A percentile compares a stretch with the other conserved stretches of the same genome.
Evolutionary conservation across 2,888 invertebrate genomes (phyloP).

Genomic region (Smittia sp.): DNA sequence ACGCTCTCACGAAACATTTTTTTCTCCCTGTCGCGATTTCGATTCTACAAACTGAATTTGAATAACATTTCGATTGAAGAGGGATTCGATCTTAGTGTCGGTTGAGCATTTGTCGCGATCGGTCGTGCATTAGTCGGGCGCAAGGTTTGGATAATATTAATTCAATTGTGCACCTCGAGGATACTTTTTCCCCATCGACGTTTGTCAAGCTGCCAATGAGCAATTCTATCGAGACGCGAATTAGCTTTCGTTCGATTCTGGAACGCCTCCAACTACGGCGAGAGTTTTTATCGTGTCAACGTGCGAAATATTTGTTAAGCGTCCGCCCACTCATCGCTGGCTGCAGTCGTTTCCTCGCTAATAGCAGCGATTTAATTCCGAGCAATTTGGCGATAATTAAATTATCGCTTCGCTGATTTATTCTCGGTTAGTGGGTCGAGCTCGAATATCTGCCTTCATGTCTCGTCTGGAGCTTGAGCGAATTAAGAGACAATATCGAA

Average conservation of each 20-base stretch:
- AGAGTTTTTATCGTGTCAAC: background rate
- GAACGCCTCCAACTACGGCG: background rate
- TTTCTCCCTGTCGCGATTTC: background rate
- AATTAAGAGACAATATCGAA: background rate
- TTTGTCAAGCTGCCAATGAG: constrained; percentile 3
- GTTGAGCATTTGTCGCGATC: background rate
- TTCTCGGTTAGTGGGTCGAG: background rate
- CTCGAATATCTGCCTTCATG: no score
- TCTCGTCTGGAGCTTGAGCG: background rate
- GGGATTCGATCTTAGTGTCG: background rate
- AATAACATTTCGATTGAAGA: background rate
- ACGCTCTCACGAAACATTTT: background rate
- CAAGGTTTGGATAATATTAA: background rate
- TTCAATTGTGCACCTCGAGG: background rate
- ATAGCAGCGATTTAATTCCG: background rate
- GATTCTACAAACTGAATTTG: background rate
- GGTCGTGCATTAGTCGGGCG: background rate
- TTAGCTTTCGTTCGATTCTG: background rate
- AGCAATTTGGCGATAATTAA: background rate
- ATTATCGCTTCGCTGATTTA: background rate
- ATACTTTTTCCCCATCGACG: constrained; percentile 1
- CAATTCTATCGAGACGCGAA: background rate
- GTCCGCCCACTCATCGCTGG: background rate
- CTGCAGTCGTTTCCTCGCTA: background rate
- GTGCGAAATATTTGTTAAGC: background rate